Base-by-base conservation (phyloP, 2,888 invertebrate species). In the Labia minor region DNA sequence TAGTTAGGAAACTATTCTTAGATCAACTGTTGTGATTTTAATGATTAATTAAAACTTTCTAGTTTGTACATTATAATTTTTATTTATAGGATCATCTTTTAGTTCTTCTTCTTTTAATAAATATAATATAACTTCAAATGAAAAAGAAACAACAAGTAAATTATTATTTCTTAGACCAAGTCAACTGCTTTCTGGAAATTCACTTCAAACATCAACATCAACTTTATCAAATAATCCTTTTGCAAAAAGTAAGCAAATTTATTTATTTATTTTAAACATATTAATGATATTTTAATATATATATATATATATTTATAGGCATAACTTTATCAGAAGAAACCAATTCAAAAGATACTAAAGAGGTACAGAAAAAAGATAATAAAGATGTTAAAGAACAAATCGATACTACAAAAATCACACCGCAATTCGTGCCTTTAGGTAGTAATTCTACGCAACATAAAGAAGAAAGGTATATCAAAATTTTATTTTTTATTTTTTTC, bases 381-480 rank as follows among this genome's bases (percentile, higher is more conserved):
- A 2, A 4, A 49, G 4, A 4, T 49, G n/a, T 3, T 49, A 49
- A 49, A 49, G 49, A 49, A 10, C 3, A 4, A 49, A 16, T n/a
- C 14, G 49, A 49, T n/a, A 49, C 49, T 49, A 3, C 16, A 49
- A 49, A 49, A 16, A 49, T 49, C 14, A 16, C 49, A 3, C 65
- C 66, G 20, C 69, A 68, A 63, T 70, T 70, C 66, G 68, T 70
- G 20, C 70, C 70, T 65, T 69, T 70, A 37, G 70, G 70, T 11
- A 67, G 16, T 49, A 49, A 66, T 10, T 63, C 67, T 63, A 61
- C 66, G 4, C 61, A 37, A 2, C 65, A 62, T 2, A 67, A 65
- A 37, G 68, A 70, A 63, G 70, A 70, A 64, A 69, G 68, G 70
- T 70, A 63, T 6, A 21, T 37, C 19, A 11, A 18, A 14, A 16